Percentiles rank a stretch among this genome's conserved stretches.
These are phyloP conservation scores for Girardinichthys multiradiatus DNA, from an alignment of 2,113 vertebrate species.

Conservation along the genomic window DNA sequence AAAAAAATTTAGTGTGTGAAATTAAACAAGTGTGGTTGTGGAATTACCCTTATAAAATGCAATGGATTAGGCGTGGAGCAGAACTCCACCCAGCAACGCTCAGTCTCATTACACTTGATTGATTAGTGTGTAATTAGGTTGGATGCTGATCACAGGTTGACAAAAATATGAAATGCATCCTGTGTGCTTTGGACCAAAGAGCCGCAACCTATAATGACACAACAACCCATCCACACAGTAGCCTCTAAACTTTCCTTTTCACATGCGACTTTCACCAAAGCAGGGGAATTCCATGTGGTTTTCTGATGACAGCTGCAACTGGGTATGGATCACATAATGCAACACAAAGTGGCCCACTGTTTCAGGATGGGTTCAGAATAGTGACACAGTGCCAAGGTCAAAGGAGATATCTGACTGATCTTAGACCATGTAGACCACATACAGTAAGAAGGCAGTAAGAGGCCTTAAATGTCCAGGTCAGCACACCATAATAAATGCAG, in stretches of 20 bases:
- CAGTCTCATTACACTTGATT: constrained; percentile 72
- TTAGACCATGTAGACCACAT: constrained; percentile 8
- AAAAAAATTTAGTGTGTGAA: constrained; percentile 52
- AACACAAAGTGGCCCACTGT: constrained; percentile 55
- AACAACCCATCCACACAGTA: constrained; percentile 49
- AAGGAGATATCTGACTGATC: constrained; percentile 4
- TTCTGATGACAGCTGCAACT: constrained; percentile 57
- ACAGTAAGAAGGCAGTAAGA: not conserved
- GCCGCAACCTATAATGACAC: constrained; percentile 25
- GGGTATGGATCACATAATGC: constrained; percentile 45
- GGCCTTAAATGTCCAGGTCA: constrained; percentile 8
- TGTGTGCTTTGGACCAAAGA: constrained; percentile 14
- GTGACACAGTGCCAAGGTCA: constrained; percentile 34
- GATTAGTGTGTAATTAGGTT: constrained; percentile 75
- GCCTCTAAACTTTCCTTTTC: constrained; percentile 33
- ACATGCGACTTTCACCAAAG: constrained; percentile 56
- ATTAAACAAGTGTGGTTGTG: constrained; percentile 54
- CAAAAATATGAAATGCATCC: constrained; percentile 69
- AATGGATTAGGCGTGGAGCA: constrained; percentile 52
- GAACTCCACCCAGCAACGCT: constrained; percentile 57
- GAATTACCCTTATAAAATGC: constrained; percentile 54
- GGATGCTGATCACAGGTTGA: constrained; percentile 64
- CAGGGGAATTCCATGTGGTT: constrained; percentile 71
- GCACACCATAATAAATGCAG: constrained; percentile 1
- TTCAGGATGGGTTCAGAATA: constrained; percentile 21